These are phyloP conservation scores for Indicator indicator DNA, from an alignment of 2,113 vertebrate genomes.

Conservation along the genomic window DNA sequence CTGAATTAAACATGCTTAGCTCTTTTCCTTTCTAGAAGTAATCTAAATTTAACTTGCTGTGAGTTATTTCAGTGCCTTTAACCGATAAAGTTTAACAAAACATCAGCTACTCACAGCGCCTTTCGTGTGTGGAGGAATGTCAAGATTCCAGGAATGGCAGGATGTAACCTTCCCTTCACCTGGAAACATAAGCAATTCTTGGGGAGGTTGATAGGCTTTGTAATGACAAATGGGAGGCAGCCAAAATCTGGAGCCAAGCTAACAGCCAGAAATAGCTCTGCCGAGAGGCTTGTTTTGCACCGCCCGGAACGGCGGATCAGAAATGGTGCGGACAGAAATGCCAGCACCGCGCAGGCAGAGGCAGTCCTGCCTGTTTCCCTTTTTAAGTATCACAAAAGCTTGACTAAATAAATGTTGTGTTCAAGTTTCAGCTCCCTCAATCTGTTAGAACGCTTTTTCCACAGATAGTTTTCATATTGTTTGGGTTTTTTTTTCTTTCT, in stretches of 20 bases:
- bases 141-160: constrained; percentile 48
- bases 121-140: background rate
- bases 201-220: constrained; percentile 51
- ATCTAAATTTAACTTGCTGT: constrained; percentile 60
- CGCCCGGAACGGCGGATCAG: background rate
- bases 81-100: constrained; percentile 54
- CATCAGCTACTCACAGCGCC: background rate
- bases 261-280: constrained; percentile 59
- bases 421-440: background rate
- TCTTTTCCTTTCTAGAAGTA: constrained; percentile 62
- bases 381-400: background rate
- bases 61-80: constrained; percentile 58
- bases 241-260: constrained; percentile 53
- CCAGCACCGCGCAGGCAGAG: background rate
- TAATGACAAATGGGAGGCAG: constrained; percentile 55
- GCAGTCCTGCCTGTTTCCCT: background rate
- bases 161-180: constrained; percentile 76
- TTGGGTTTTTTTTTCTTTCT: background rate
- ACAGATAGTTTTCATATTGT: background rate
- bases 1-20: constrained; percentile 16
- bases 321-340: background rate
- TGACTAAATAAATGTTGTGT: background rate
- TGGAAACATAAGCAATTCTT: constrained; percentile 70
- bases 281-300: constrained; percentile 33
- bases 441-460: background rate